Conservation (phyloP, 1,140 invertebrate genomes). For the Eueides isabella region DNA sequence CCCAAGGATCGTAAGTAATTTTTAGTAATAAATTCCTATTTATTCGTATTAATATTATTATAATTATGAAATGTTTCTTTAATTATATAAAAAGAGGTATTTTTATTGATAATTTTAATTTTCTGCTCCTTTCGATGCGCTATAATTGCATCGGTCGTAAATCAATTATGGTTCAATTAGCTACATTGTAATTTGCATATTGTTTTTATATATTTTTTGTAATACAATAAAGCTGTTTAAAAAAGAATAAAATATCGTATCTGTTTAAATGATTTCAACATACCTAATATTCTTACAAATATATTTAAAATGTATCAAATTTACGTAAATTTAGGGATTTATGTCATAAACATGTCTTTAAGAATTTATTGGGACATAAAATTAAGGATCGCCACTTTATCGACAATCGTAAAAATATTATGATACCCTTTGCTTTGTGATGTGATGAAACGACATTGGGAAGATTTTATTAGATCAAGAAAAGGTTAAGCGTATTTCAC, state of each 20-base stretch:
- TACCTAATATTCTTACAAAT: background rate
- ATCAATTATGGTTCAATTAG: background rate
- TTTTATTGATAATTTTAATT: background rate
- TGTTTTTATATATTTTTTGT: background rate
- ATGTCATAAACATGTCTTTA: constrained; percentile 18
- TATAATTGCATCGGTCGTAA: background rate
- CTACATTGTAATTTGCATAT: background rate
- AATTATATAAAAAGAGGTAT: background rate
- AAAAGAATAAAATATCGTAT: background rate
- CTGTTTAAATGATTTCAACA: too few species aligned
- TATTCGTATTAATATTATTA: too few species aligned
- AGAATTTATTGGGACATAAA: constrained; percentile 36
- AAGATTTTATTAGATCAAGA: constrained; percentile 13
- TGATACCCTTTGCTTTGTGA: constrained; percentile 18
- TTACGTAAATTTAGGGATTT: constrained; percentile 5
- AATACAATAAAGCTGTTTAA: background rate
- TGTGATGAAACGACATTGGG: constrained; percentile 2
- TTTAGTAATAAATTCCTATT: background rate
- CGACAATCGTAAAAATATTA: constrained; percentile 30
- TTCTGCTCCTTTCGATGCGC: background rate
- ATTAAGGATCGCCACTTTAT: constrained; percentile 32
- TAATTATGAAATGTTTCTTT: background rate
- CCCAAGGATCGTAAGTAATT: constrained; percentile 84
- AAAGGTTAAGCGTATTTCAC: background rate
- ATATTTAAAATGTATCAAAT: constrained; percentile 9